Base-by-base conservation (phyloP, 2,888 invertebrate species). In the Panzeria rudis region DNA sequence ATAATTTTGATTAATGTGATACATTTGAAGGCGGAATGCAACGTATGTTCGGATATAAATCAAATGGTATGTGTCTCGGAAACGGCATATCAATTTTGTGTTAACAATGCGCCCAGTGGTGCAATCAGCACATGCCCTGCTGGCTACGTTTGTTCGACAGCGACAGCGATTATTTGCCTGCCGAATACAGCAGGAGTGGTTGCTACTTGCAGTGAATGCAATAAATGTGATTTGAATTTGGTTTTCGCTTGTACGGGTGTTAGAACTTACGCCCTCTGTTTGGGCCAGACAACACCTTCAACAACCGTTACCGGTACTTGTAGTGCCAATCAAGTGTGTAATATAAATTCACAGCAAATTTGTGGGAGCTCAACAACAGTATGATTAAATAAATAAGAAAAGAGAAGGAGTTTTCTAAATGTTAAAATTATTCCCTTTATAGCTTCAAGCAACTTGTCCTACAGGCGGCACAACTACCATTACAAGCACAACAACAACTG, bases 211-310 rank as follows among this genome's bases (percentile, higher is more conserved):
- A 84, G 84, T 72, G 86, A 87, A 6, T 91, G 91, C 82, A 88
- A 90, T 83, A 88, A 64, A 75, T 91, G 91, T 64, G 89, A 90
- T 68, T 44, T 68, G 0, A 88, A 54, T 20, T 38, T 69, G 1
- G 88, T 88, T 0, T 91, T 91, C 54, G 91, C 91, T 72, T 91
- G 91, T 79, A 91, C 89, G 3, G 88, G 89, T 5, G 79, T 86
- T 13, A 83, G 54, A 41, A 89, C 86, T 9, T 91, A 89, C 54
- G 88, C 90, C 0, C 86, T 91, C 15, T 91, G 91, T 62, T 84
- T 90, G 71, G 90, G 91, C 35, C 87, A 87, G 6, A 59, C 56
- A 8, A 79, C 75, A 29, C 87, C 88, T 0, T 88, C 88, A 5
- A 41, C 76, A 9, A 44, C 75, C 5, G 23, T 52, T 17, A 47